Conservation (phyloP, 1,140 invertebrate genomes). For the Agrilus planipennis region DNA sequence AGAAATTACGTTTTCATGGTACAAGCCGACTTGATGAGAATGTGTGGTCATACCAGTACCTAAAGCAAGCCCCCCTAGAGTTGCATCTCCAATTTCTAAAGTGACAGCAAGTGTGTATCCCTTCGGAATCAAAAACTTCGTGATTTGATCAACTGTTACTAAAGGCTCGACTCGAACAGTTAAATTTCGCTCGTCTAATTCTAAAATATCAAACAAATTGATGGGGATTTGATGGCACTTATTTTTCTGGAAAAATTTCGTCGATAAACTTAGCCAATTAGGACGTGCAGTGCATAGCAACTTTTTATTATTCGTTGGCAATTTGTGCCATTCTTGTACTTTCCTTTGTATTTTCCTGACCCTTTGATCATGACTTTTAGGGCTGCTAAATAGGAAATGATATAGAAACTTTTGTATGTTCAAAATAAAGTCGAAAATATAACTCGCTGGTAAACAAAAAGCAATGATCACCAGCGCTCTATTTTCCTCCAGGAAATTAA, state of each 20-base stretch:
- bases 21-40: constrained; percentile 39
- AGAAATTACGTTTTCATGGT: constrained; percentile 40
- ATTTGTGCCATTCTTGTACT: constrained; percentile 45
- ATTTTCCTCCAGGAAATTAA: constrained; percentile 48
- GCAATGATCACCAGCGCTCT: constrained; percentile 49
- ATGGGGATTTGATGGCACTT: constrained; percentile 47
- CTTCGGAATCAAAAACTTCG: constrained; percentile 36
- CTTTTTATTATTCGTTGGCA: constrained; percentile 37
- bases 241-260: constrained; percentile 52
- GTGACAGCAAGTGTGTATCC: constrained; percentile 45
- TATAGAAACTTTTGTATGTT: constrained; percentile 35
- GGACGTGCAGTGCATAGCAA: constrained; percentile 51
- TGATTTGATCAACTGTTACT: constrained; percentile 43
- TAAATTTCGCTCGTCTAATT: constrained; percentile 36
- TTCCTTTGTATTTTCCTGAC: constrained; percentile 45
- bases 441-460: constrained; percentile 54
- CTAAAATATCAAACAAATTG: constrained; percentile 43
- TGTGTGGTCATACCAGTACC: constrained; percentile 43
- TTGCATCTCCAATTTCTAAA: constrained; percentile 39
- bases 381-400: constrained; percentile 34
- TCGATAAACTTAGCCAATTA: constrained; percentile 55
- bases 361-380: constrained; percentile 39
- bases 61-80: constrained; percentile 43
- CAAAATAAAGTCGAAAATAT: constrained; percentile 46
- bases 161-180: constrained; percentile 36